Evolutionary conservation across 2,113 vertebrate species (phyloP).

Genomic region (Siniperca chuatsi): DNA sequence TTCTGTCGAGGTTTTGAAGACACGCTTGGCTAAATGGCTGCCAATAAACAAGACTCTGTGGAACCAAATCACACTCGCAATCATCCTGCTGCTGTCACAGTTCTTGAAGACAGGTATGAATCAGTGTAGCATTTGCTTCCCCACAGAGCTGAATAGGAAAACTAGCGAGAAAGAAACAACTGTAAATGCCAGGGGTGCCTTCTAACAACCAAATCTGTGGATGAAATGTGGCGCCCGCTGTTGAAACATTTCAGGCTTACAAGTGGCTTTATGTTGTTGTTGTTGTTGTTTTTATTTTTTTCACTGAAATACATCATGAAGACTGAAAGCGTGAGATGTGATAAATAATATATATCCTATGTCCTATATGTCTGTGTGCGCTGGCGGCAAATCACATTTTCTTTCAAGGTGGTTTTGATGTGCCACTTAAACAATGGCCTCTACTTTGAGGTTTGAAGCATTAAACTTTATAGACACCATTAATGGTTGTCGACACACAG

Average conservation of each 20-base stretch:
- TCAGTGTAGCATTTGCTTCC: conserved; percentile 46
- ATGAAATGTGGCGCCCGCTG: conserved; percentile 21
- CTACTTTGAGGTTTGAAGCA: conserved; percentile 21
- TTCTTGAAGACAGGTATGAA: conserved; percentile 49
- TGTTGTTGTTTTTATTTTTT: conserved; percentile 8
- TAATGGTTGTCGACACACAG: conserved; percentile 17
- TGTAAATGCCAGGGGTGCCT: conserved; percentile 18
- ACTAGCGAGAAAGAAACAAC: conserved; percentile 5
- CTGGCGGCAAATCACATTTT: conserved; percentile 23
- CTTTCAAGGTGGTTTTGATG: conserved; percentile 19
- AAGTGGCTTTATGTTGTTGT: conserved; percentile 24
- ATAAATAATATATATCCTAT: conserved; percentile 37
- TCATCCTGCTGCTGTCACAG: conserved; percentile 56
- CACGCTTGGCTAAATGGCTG: conserved; percentile 61
- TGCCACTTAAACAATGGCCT: not conserved
- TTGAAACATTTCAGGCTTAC: conserved; percentile 14
- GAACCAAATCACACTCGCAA: conserved; percentile 60
- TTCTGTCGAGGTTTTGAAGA: conserved; percentile 61
- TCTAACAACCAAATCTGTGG: conserved; percentile 18
- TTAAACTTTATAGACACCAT: conserved; percentile 4
- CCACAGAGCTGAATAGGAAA: conserved; percentile 26
- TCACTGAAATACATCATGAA: not conserved
- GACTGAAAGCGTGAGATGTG: conserved; percentile 4
- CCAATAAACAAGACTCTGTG: conserved; percentile 61
- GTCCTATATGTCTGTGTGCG: conserved; percentile 26